A percentile compares a stretch with the other conserved stretches of the same genome.
Evolutionary conservation across 2,797 vertebrate genomes (phyloP).

Genomic region (Danionella dracula): DNA sequence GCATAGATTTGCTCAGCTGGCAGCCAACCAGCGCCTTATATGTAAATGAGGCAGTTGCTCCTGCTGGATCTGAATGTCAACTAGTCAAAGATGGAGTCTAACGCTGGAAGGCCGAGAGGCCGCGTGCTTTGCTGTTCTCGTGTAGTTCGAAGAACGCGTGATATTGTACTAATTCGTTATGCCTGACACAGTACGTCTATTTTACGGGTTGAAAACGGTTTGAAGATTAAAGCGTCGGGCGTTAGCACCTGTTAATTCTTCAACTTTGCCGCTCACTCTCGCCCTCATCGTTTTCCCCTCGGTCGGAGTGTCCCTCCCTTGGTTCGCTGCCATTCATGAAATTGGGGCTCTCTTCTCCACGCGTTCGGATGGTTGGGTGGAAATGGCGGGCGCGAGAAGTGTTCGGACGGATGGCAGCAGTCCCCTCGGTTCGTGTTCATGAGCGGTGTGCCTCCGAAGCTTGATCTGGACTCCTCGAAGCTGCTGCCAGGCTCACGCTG

Average conservation of each 20-base stretch:
- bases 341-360: conserved; percentile 62
- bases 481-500: too few species aligned
- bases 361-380: conserved; percentile 63
- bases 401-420: conserved; percentile 24
- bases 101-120: conserved; percentile 83
- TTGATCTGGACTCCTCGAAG: too few species aligned
- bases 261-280: conserved; percentile 59
- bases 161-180: conserved; percentile 17
- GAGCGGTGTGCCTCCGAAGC: too few species aligned
- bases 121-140: conserved; percentile 66
- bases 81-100: conserved; percentile 98
- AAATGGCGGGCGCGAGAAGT: conserved; percentile 71
- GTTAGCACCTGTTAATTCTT: conserved; percentile 58
- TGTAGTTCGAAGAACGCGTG: conserved; percentile 47
- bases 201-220: conserved; percentile 36
- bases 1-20: conserved; percentile 80
- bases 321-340: conserved; percentile 74
- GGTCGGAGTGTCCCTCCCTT: conserved; percentile 70
- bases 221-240: conserved; percentile 50
- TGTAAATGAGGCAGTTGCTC: conserved; percentile 81
- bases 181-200: conserved; percentile 38
- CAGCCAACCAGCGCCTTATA: conserved; percentile 78
- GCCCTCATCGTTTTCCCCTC: conserved; percentile 37
- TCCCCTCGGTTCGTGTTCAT: conserved; percentile 51
- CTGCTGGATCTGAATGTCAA: conserved; percentile 91